Base-by-base conservation (phyloP, 2,797 vertebrate species). In the Leucoraja ocellata region DNA sequence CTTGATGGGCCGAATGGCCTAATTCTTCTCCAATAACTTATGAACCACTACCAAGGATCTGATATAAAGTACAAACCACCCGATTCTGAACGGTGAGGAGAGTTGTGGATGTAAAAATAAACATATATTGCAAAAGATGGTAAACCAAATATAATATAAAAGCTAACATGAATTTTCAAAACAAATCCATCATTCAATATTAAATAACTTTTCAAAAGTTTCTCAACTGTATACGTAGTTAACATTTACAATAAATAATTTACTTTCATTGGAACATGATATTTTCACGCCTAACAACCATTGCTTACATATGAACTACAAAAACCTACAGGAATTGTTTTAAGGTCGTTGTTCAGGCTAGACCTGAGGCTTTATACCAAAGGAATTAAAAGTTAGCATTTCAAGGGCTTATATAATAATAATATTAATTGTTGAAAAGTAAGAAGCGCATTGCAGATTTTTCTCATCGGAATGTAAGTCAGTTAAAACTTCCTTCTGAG, bases 361-460 rank as follows among this genome's bases (percentile, higher is more conserved):
- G 21, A 88, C n/a, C n/a, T 88, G 84, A 63, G n/a, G 65, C 14
- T 36, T 32, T 23, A 88, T 65, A 11, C 32, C 1, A n/a, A 88
- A 88, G 32, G 84, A 68, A 88, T 88, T 88, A 88, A 21, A 88
- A 65, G 28, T 68, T 65, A 68, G 61, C 65, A 63, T 88, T 88
- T 36, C 36, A 68, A 63, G 84, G 61, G 65, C n/a, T 88, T 68
- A 36, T 88, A 36, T 88, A 68, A 88, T 88, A 68, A 88, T 68
- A 88, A 88, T 88, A 88, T 88, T 88, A 88, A 88, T 88, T 88
- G 84, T 88, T 88, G n/a, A 18, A 88, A 88, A 68, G 84, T 68
- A 88, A 65, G 63, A 88, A 68, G 84, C 16, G 84, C 63, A 88
- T 14, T 88, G 84, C 63, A 88, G 84, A 88, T 68, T 88, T 88